Evolutionary conservation across 2,113 vertebrate genomes (phyloP).

Genomic region (Pangasianodon hypophthalmus): DNA sequence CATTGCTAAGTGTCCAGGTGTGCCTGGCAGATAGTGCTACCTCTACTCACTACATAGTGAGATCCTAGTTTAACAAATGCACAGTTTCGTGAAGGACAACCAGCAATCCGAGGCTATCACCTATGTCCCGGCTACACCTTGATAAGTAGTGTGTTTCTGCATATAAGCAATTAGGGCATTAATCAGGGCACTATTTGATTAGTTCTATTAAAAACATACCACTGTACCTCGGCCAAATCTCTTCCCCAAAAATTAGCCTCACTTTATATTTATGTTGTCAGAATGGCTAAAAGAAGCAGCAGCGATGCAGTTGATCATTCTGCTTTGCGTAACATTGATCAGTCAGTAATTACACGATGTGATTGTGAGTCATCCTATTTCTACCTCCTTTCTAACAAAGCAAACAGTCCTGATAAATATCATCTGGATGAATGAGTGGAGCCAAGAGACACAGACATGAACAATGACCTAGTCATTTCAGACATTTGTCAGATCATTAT

Average conservation of each 20-base stretch:
- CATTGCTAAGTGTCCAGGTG: neutral
- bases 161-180: neutral
- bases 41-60: neutral
- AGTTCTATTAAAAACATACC: neutral
- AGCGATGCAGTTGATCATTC: neutral
- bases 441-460: slow-evolving; percentile 18
- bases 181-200: neutral
- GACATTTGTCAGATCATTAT: slow-evolving; percentile 32
- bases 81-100: neutral
- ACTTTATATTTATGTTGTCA: slow-evolving; percentile 1
- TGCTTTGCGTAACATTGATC: neutral
- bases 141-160: neutral
- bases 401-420: slow-evolving; percentile 61
- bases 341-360: slow-evolving; percentile 65
- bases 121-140: neutral
- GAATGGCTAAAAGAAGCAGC: neutral
- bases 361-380: slow-evolving; percentile 63
- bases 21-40: neutral
- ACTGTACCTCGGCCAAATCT: neutral
- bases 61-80: neutral
- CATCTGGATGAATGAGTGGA: slow-evolving; percentile 27
- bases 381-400: slow-evolving; percentile 47
- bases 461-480: slow-evolving; percentile 26
- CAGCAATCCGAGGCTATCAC: neutral
- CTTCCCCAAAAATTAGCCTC: neutral